Evolutionary conservation across 1,140 invertebrate species (phyloP).

Genomic region (Drosophila kanapiae): DNA sequence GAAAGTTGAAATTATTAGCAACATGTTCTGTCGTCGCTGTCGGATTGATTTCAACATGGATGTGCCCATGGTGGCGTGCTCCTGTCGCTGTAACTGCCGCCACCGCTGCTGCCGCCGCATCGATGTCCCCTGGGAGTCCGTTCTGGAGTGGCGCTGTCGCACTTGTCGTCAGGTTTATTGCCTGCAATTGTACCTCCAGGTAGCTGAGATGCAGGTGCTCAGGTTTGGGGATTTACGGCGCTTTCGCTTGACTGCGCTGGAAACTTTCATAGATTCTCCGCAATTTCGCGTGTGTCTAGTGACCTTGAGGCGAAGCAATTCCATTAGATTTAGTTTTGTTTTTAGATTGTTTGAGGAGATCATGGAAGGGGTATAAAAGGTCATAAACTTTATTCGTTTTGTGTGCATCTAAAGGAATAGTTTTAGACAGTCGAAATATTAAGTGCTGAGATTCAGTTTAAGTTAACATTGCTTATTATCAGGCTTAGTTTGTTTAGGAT

Average conservation of each 20-base stretch:
- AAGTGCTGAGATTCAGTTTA: neutral
- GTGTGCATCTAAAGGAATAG: neutral
- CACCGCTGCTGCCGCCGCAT: slow-evolving; percentile 61
- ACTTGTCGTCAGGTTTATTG: slow-evolving; percentile 83
- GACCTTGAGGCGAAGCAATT: neutral
- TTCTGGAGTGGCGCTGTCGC: slow-evolving; percentile 78
- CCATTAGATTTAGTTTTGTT: slow-evolving; percentile 1
- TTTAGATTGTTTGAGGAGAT: neutral
- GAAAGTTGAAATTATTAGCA: slow-evolving; percentile 64
- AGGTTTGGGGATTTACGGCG: slow-evolving; percentile 1
- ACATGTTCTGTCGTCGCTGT: slow-evolving; percentile 83
- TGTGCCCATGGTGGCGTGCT: slow-evolving; percentile 51
- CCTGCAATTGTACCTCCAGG: slow-evolving; percentile 82
- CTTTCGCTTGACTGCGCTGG: neutral
- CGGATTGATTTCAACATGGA: slow-evolving; percentile 78
- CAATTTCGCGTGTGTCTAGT: neutral
- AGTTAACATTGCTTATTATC: neutral
- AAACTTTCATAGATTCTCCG: neutral
- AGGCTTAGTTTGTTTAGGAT: neutral
- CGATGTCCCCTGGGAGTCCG: slow-evolving; percentile 61
- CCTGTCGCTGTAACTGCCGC: slow-evolving; percentile 62
- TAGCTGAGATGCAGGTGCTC: slow-evolving; percentile 32
- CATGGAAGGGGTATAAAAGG: neutral
- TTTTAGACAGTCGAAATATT: neutral
- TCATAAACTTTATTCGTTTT: slow-evolving; percentile 7